phyloP scores from a whole-genome alignment of 2,113 vertebrate species.

The Psittacara wagleri region DNA sequence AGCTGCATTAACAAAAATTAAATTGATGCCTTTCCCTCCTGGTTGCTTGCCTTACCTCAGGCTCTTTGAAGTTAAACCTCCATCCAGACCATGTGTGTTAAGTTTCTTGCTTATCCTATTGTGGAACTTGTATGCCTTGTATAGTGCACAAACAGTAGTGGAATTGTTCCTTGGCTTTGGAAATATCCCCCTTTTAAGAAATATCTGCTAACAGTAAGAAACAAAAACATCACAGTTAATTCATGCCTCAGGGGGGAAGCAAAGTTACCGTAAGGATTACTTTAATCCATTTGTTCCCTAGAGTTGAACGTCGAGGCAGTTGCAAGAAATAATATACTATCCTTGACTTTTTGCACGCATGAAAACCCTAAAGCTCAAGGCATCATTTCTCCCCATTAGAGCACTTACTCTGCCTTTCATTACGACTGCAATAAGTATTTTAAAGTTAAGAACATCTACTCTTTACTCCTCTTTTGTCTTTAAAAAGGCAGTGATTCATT shows the following conservation, averaged over 20 bases:
- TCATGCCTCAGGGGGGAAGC: neutral
- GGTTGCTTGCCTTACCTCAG: neutral
- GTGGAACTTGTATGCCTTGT: neutral
- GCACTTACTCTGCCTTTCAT: neutral
- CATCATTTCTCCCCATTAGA: neutral
- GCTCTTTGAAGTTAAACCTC: neutral
- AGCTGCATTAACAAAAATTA: neutral
- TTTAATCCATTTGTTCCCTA: neutral
- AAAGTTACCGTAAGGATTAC: neutral
- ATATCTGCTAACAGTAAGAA: neutral
- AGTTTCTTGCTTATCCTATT: neutral
- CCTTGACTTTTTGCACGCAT: neutral
- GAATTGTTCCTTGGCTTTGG: neutral
- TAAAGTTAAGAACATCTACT: constrained; percentile 12
- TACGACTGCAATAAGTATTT: constrained; percentile 1
- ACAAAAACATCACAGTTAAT: neutral
- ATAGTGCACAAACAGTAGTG: neutral
- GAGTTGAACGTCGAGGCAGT: neutral
- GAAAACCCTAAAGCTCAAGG: neutral
- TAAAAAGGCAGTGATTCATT: constrained; percentile 26
- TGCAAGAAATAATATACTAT: neutral
- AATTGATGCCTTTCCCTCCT: neutral
- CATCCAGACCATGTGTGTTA: neutral
- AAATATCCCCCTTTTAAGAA: neutral
- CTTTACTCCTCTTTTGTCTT: neutral